Evolutionary conservation across 2,113 vertebrate species (phyloP).

Genomic region (Ornithorhynchus anatinus): DNA sequence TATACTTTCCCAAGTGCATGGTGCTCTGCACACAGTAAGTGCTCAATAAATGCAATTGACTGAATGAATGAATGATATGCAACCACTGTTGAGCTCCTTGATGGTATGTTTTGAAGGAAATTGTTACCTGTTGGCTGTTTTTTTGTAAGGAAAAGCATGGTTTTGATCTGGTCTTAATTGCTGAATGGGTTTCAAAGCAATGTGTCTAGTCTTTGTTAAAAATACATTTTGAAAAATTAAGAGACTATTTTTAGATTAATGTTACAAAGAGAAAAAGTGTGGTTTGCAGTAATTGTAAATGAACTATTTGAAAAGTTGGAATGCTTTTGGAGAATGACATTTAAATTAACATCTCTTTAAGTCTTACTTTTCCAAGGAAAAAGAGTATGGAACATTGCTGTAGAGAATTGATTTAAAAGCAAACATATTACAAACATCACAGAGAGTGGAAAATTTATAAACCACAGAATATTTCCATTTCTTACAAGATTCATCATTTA

Average conservation of each 20-base stretch:
- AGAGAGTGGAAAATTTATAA: background rate
- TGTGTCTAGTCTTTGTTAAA: slow-evolving; percentile 66
- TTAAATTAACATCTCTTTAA: background rate
- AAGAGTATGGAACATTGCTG: slow-evolving; percentile 9
- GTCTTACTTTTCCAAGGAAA: background rate
- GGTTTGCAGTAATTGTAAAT: slow-evolving; percentile 12
- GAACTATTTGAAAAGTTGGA: background rate
- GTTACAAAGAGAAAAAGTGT: slow-evolving; percentile 47
- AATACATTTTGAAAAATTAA: slow-evolving; percentile 62
- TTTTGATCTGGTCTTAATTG: slow-evolving; percentile 67
- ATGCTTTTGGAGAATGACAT: slow-evolving; percentile 1
- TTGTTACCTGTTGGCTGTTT: slow-evolving; percentile 71
- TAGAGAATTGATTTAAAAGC: slow-evolving; percentile 24
- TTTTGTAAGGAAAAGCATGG: slow-evolving; percentile 75
- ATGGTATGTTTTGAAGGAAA: slow-evolving; percentile 72
- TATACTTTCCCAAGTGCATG: no score
- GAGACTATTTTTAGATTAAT: slow-evolving; percentile 68
- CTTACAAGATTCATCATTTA: background rate
- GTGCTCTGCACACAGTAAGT: no score
- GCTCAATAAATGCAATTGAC: no score
- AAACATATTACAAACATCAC: background rate
- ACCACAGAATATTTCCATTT: background rate
- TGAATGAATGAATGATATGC: no score
- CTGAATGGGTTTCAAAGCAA: slow-evolving; percentile 73
- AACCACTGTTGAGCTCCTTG: slow-evolving; percentile 53